Conservation (phyloP, 2,888 invertebrate genomes). For the Perdita meconis region DNA sequence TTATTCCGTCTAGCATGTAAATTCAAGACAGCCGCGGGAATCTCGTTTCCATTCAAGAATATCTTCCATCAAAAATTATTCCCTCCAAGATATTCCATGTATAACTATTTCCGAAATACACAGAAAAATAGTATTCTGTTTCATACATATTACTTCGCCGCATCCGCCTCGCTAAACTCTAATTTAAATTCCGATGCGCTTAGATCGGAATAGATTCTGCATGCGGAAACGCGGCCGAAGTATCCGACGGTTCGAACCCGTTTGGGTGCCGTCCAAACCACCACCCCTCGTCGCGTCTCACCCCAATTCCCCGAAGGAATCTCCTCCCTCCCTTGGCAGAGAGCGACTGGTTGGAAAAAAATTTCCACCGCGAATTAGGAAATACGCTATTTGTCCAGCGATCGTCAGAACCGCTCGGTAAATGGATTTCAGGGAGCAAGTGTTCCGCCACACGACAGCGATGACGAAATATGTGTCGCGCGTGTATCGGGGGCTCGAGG, state of each 20-base stretch:
- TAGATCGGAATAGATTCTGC: conserved; percentile 55
- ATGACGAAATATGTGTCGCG: conserved; percentile 26
- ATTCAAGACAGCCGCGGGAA: not conserved
- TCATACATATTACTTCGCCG: conserved; percentile 19
- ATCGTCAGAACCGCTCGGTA: conserved; percentile 26
- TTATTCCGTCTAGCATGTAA: conserved; percentile 2
- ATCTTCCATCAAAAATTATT: conserved; percentile 23
- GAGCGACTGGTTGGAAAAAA: not conserved
- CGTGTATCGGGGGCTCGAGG: conserved; percentile 13
- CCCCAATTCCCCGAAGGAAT: not conserved
- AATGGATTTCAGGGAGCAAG: conserved; percentile 36
- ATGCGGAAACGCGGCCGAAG: conserved; percentile 31
- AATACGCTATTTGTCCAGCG: conserved; percentile 27
- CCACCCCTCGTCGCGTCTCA: not conserved
- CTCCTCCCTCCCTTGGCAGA: not conserved
- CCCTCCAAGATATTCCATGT: conserved; percentile 32
- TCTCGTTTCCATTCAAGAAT: conserved; percentile 37
- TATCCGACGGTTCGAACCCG: conserved; percentile 14
- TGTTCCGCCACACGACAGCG: conserved; percentile 15
- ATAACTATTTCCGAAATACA: conserved; percentile 18
- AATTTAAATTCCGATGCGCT: conserved; percentile 55
- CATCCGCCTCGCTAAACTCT: conserved; percentile 45
- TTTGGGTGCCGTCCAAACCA: conserved; percentile 47
- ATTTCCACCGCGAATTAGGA: conserved; percentile 27
- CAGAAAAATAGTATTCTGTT: conserved; percentile 39